Conservation (phyloP, 2,797 vertebrate genomes). For the Bradypodion pumilum region DNA sequence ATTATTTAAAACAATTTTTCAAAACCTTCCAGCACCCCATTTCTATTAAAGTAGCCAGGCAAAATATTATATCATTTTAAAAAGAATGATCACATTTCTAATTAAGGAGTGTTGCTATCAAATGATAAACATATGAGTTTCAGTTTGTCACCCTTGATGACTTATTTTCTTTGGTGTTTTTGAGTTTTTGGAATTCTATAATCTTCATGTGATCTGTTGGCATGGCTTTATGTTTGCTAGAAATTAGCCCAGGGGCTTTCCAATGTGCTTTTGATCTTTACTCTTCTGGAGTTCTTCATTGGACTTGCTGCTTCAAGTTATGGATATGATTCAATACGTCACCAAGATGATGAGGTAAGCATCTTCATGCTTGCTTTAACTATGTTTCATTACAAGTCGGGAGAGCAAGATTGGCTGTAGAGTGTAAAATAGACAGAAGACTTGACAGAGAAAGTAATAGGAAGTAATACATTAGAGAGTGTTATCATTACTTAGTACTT, state of each 20-base stretch:
- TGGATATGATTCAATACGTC: conserved; percentile 66
- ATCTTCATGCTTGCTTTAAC: not conserved
- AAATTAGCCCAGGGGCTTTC: conserved; percentile 71
- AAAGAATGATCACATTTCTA: not conserved
- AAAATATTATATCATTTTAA: not conserved
- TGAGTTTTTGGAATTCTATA: rapidly evolving
- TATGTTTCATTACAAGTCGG: not conserved
- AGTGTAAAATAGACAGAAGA: not conserved
- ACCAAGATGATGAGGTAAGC: conserved; percentile 61
- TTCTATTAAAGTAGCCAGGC: too few relatives aligned
- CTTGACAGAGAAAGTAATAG: not conserved
- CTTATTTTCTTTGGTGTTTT: not conserved
- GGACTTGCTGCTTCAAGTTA: conserved; percentile 66
- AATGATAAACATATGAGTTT: not conserved
- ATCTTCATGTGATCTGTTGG: conserved; percentile 20
- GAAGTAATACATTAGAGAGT: too few relatives aligned
- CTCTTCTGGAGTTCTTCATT: conserved; percentile 75
- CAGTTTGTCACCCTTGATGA: not conserved
- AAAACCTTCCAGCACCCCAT: too few relatives aligned
- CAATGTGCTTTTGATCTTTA: conserved; percentile 73
- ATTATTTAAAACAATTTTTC: too few relatives aligned
- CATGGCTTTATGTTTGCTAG: conserved; percentile 50
- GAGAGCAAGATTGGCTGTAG: not conserved
- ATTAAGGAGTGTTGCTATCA: not conserved
- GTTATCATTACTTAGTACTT: too few relatives aligned